Evolutionary conservation across 1,140 invertebrate genomes (phyloP), one percentile per base, ranked within the genome.

Genomic region (Apolygus lucorum): DNA sequence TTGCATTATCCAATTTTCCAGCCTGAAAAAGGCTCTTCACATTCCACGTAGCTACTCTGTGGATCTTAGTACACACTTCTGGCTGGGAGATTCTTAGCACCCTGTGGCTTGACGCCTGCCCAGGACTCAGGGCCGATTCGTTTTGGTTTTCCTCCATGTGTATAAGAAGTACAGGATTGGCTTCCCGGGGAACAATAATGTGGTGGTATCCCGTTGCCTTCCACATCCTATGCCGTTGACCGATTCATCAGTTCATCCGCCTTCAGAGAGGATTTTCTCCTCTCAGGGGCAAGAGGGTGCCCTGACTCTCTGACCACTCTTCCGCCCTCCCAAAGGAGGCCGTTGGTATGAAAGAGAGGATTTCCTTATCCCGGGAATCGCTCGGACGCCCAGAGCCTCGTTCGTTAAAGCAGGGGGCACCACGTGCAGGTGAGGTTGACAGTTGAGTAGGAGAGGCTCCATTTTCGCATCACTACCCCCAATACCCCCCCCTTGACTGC

Each of bases 41-140:
- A 69, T 74, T 72, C 74, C 71, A 74, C 17, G 71, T 74, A 26
- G 67, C 71, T 62, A 74, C n/a, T n/a, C n/a, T n/a, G n/a, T n/a
- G n/a, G n/a, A n/a, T 42, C 68, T 73, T 72, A 42, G 34, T 42
- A 42, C 34, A 42, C 34, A 42, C 34, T 42, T 42, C 34, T 42
- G 34, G 34, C 34, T 42, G 34, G 34, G 34, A 42, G 34, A 42
- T 42, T 42, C 34, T 42, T 42, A 42, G 34, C 34, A 42, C 34
- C 34, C 34, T 42, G 34, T 42, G 34, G 34, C 34, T 42, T 17
- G 17, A 8, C 4, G 34, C 34, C 34, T 42, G 34, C 34, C 34
- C 34, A 42, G 34, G 34, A 42, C 34, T 42, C 34, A 42, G 34
- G 34, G 34, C 34, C 34, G 34, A 42, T 42, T 42, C 34, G 34